phyloP scores from a whole-genome alignment of 2,888 invertebrate genomes.

The Coelopa pilipes region DNA sequence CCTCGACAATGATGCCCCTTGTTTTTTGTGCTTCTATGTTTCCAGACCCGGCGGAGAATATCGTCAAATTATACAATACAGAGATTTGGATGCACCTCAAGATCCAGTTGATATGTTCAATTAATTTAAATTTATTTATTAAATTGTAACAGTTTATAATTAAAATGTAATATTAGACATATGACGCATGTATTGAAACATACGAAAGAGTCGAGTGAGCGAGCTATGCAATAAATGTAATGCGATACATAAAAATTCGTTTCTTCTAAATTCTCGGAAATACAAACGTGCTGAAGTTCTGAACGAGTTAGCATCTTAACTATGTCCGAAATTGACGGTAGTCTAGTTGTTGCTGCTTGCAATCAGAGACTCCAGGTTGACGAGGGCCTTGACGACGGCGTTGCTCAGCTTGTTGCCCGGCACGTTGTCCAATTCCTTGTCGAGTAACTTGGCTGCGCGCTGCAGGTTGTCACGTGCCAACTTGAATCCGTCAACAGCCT shows the following conservation, averaged over 20 bases:
- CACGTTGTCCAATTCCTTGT: constrained; percentile 61
- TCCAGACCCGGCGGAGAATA: constrained; percentile 82
- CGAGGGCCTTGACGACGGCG: constrained; percentile 44
- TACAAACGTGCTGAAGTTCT: no score
- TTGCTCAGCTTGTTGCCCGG: constrained; percentile 60
- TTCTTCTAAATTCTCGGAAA: not conserved
- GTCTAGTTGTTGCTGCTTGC: not conserved
- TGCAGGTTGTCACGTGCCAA: constrained; percentile 51
- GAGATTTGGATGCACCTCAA: constrained; percentile 92
- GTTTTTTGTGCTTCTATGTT: constrained; percentile 65
- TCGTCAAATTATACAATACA: constrained; percentile 90
- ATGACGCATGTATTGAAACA: constrained; percentile 1
- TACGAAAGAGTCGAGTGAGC: not conserved
- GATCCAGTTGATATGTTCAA: constrained; percentile 86
- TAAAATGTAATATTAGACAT: constrained; percentile 14
- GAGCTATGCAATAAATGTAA: constrained; percentile 7
- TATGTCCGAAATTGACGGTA: no score
- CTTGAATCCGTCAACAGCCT: constrained; percentile 45
- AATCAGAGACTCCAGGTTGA: constrained; percentile 41
- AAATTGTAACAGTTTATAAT: constrained; percentile 15
- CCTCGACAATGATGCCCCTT: constrained; percentile 20
- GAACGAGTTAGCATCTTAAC: no score
- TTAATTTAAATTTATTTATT: constrained; percentile 36
- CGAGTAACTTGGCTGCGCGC: constrained; percentile 56
- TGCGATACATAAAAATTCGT: not conserved